Evolutionary conservation across 2,113 vertebrate species (phyloP).

Genomic region (Nothobranchius kuhntae): DNA sequence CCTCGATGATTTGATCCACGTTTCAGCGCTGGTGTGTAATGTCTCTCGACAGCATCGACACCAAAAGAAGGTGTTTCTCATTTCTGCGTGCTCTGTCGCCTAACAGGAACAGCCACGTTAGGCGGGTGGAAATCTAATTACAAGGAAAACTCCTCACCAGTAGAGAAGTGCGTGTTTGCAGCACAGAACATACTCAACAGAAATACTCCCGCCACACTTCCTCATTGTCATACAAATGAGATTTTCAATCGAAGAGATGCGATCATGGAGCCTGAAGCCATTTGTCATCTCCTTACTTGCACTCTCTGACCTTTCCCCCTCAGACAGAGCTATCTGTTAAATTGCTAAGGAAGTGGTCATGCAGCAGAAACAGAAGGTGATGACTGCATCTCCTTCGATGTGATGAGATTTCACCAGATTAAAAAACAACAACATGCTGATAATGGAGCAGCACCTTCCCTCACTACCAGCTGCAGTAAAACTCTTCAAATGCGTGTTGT

Average conservation of each 20-base stretch:
- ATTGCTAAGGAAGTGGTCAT: conserved; percentile 53
- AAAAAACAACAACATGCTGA: conserved; percentile 14
- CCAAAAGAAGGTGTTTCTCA: conserved; percentile 13
- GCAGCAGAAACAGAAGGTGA: conserved; percentile 48
- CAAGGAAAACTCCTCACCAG: conserved; percentile 7
- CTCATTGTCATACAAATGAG: conserved; percentile 41
- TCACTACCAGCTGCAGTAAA: neutral
- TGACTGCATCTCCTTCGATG: conserved; percentile 37
- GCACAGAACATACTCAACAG: conserved; percentile 7
- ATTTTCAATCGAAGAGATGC: conserved; percentile 40
- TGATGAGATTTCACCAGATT: conserved; percentile 46
- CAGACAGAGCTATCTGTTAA: conserved; percentile 46
- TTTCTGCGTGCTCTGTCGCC: neutral
- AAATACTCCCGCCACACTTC: conserved; percentile 20
- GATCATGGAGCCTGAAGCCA: conserved; percentile 39
- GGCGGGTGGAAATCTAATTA: conserved; percentile 34
- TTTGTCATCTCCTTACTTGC: conserved; percentile 55
- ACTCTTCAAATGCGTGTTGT: conserved; percentile 17
- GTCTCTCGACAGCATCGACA: conserved; percentile 14
- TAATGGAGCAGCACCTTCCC: conserved; percentile 23
- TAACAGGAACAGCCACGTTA: conserved; percentile 7
- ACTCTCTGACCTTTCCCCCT: conserved; percentile 3
- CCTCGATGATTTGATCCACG: conserved; percentile 33
- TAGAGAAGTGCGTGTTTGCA: conserved; percentile 27
- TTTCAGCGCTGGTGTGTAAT: neutral